Conservation (phyloP, 53 echinoderm and acorn worm genomes). For the Glandiceps talaboti region DNA sequence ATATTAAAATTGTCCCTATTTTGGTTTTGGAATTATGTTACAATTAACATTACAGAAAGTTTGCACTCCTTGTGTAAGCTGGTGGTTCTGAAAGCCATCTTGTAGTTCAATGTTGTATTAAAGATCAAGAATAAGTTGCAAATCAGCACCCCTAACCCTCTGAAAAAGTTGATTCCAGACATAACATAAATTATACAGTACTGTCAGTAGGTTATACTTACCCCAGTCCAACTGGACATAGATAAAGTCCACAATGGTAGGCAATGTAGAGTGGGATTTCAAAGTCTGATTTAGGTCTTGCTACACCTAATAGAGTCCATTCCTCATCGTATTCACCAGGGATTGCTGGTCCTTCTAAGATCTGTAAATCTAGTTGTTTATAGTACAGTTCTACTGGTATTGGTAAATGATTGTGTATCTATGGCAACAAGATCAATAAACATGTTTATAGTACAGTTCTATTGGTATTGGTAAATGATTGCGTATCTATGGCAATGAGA, state of each 20-base stretch:
- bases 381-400: conserved; percentile 70
- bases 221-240: conserved; percentile 87
- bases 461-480: conserved; percentile 64
- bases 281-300: conserved; percentile 45
- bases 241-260: conserved; percentile 80
- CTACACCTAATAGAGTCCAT: conserved; percentile 38
- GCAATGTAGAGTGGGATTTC: conserved; percentile 75
- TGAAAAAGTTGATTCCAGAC: too few species aligned
- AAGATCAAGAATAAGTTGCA: too few species aligned
- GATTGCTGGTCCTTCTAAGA: conserved; percentile 60
- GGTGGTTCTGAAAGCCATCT: too few species aligned
- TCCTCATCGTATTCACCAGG: conserved; percentile 81
- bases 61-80: too few species aligned
- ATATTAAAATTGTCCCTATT: too few species aligned
- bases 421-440: background rate
- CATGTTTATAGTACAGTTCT: conserved; percentile 6
- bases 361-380: conserved; percentile 90
- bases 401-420: conserved; percentile 42
- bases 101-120: too few species aligned
- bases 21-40: too few species aligned
- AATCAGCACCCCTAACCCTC: too few species aligned
- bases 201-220: too few species aligned
- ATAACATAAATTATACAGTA: too few species aligned
- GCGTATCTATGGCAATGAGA: conserved; percentile 1
- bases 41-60: too few species aligned